Conservation (phyloP, 2,888 invertebrate species). For the Philereme vetulata region DNA sequence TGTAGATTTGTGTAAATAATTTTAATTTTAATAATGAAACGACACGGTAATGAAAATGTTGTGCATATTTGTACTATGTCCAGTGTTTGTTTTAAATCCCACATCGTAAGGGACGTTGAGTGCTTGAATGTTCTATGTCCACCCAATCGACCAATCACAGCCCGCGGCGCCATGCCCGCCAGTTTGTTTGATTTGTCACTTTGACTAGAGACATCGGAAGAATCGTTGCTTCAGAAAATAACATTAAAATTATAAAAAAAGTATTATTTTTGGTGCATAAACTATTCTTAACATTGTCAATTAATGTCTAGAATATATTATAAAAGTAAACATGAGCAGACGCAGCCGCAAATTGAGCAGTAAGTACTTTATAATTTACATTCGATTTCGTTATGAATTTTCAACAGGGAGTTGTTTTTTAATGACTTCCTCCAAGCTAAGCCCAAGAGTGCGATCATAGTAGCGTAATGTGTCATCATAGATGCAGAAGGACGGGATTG, state of each 20-base stretch:
- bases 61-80: conserved; percentile 17
- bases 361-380: conserved; percentile 3
- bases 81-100: conserved; percentile 22
- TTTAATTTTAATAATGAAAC: conserved; percentile 14
- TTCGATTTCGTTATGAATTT: conserved; percentile 12
- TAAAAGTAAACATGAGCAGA: conserved; percentile 12
- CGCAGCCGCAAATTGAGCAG: conserved; percentile 13
- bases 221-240: conserved; percentile 16
- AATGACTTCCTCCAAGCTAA: conserved; percentile 6
- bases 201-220: conserved; percentile 15
- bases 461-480: not conserved
- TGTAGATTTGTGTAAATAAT: no score
- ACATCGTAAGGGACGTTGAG: conserved; percentile 23
- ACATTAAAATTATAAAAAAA: conserved; percentile 3
- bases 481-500: no score
- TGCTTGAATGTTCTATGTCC: conserved; percentile 28
- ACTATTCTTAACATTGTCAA: conserved; percentile 8
- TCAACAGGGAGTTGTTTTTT: conserved; percentile 17
- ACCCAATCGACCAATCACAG: conserved; percentile 25
- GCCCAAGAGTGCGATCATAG: not conserved
- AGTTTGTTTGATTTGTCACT: conserved; percentile 25
- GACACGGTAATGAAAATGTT: conserved; percentile 15
- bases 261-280: conserved; percentile 7
- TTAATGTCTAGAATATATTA: conserved; percentile 12
- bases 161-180: conserved; percentile 22